Base-by-base conservation (phyloP, 1,140 invertebrate species). In the Oreohelix idahoensis region DNA sequence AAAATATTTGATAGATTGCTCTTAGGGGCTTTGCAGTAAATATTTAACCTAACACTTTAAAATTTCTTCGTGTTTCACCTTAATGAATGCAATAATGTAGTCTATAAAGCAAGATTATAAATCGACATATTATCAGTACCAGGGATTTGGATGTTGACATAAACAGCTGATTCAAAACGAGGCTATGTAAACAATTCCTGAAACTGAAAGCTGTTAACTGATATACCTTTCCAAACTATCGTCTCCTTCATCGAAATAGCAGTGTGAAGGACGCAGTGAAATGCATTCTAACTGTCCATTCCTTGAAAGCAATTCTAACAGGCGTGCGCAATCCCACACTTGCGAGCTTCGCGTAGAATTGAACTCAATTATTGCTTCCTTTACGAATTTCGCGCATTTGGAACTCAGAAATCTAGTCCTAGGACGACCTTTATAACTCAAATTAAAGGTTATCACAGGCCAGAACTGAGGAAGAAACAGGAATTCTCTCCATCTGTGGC, bases 381-480 rank as follows among this genome's bases (percentile, higher is more conserved):
- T 89, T 53, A 93, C 87, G 88, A 93, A 93, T 85, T 92, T 91
- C 80, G 91, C 92, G 86, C 92, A 93, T 89, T 89, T 92, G 79
- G 91, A 90, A 42, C 91, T 86, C 49, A 93, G 87, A 87, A 93
- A 93, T 80, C 87, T 91, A 85, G 87, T 78, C 88, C 91, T 86
- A 92, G 93, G 85, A 88, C 90, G 88, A 90, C 89, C 87, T 84
- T 89, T 91, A 73, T 93, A 91, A 86, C 87, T 89, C 45, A 93
- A 88, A 81, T 90, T 89, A 79, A 93, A 90, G 79, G 89, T 81
- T 38, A 93, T 86, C 49, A 93, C 92, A 82, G 93, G 93, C 94
- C 94, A 95, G 81, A 95, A 94, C 83, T 91, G 93, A 84, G 94
- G 94, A 89, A 95, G 94, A 88, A 94, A 95, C 39, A 95, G 91